Evolutionary conservation across 1,140 invertebrate genomes (phyloP), one percentile per base, ranked within the genome.

Genomic region (Drosophila tani): DNA sequence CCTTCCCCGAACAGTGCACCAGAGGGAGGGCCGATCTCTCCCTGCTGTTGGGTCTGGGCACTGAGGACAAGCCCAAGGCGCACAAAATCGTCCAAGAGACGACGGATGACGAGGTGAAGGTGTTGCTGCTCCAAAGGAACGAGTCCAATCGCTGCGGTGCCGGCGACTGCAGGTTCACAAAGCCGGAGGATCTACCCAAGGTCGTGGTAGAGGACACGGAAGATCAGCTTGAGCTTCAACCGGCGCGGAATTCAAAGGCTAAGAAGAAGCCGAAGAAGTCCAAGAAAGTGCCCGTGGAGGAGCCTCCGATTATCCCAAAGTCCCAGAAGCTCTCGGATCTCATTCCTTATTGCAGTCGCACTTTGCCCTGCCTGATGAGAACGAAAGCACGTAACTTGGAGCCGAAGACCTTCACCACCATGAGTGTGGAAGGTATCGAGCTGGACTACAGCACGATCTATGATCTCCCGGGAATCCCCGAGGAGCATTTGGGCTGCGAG

Each of bases 391-490:
- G 3, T 19, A 1, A 2, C 11, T 0, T 3, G 5, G 11, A 12
- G 8, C 21, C 19, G 15, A 3, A 11, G 21, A 45, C 2, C 5
- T 77, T 57, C 7, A 45, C 45, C 7, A 62, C 1, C 3, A 46
- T 12, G 21, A 55, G 3, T 2, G 9, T 17, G 15, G 1, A 19
- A 49, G 29, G 41, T 11, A 2, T 79, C 5, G 50, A 51, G 8
- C 60, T 86, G 56, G 62, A 86, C 41, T 87, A 57, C 41, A 67
- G 57, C 5, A 77, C 77, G 40, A n/a, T 86, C 4, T 88, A 35
- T 3, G 45, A 83, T 7, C 11, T 63, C 0, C 43, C 65, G 3
- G 21, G 2, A 1, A n/a, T 59, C 1, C 56, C 56, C 9, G 50
- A 29, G 0, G 21, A 40, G 6, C 41, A 27, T 2, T 1, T 69